Conservation (phyloP, 2,113 vertebrate genomes). For the Gymnarchus niloticus region DNA sequence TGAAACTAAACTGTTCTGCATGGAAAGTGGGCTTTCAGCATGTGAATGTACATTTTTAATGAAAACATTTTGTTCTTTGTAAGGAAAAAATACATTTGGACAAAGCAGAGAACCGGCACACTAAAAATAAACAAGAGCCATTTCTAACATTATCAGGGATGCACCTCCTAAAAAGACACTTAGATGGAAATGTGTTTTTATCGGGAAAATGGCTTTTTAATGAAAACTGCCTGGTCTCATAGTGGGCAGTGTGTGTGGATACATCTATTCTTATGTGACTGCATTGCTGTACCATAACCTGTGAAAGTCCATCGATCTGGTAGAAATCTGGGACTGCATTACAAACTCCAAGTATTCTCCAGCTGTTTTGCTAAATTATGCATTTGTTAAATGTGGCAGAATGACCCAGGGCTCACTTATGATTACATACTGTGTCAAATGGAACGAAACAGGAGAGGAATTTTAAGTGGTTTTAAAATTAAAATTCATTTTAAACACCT, state of each 20-base stretch:
- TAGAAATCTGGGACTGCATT: conserved; percentile 27
- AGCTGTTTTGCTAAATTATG: conserved; percentile 38
- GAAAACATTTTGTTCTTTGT: conserved; percentile 26
- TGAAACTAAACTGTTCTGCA: conserved; percentile 12
- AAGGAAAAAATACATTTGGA: conserved; percentile 29
- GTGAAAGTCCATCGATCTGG: conserved; percentile 19
- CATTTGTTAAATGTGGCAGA: conserved; percentile 33
- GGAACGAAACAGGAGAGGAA: conserved; percentile 29
- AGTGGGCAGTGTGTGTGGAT: neutral
- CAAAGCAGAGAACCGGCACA: conserved; percentile 35
- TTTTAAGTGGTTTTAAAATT: conserved; percentile 42
- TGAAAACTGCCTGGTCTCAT: neutral
- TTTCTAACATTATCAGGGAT: neutral
- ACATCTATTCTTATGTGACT: neutral
- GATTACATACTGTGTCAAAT: conserved; percentile 43
- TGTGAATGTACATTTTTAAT: conserved; percentile 61
- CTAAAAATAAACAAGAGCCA: neutral
- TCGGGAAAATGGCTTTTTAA: conserved; percentile 22
- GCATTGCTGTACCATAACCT: neutral
- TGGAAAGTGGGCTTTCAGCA: conserved; percentile 40
- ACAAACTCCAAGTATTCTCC: conserved; percentile 32
- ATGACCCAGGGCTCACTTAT: conserved; percentile 35
- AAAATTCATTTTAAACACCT: conserved; percentile 54
- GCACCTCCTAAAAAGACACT: neutral
- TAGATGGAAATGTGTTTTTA: conserved; percentile 28